phyloP scores from a whole-genome alignment of 2,113 vertebrate genomes.

The Syngnathoides biaculeatus region DNA sequence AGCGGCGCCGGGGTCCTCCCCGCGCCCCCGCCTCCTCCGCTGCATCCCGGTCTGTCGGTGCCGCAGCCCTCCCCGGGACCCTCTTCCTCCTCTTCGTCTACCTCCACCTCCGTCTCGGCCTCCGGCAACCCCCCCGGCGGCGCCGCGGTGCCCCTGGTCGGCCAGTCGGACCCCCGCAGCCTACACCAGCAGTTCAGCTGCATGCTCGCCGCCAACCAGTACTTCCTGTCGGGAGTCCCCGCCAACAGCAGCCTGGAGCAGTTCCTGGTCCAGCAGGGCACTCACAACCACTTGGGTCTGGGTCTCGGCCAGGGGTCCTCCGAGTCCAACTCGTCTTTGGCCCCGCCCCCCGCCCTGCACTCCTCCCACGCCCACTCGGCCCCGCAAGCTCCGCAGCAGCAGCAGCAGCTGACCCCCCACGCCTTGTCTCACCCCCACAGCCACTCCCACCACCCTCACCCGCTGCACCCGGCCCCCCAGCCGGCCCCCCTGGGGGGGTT shows the following conservation, averaged over 20 bases:
- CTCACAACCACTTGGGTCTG: slow-evolving; percentile 75
- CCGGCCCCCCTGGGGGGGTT: slow-evolving; percentile 72
- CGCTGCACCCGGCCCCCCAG: slow-evolving; percentile 75
- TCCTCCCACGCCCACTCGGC: slow-evolving; percentile 70
- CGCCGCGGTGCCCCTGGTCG: slow-evolving; percentile 68
- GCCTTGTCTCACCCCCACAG: slow-evolving; percentile 75
- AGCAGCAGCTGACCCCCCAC: slow-evolving; percentile 74
- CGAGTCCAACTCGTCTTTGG: slow-evolving; percentile 69
- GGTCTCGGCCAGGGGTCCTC: slow-evolving; percentile 64
- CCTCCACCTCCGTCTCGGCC: slow-evolving; percentile 66
- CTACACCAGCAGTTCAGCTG: slow-evolving; percentile 82
- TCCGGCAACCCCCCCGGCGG: slow-evolving; percentile 70
- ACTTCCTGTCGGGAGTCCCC: slow-evolving; percentile 77
- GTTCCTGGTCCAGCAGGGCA: slow-evolving; percentile 77
- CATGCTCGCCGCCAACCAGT: slow-evolving; percentile 80
- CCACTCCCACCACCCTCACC: slow-evolving; percentile 76
- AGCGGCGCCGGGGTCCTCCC: slow-evolving; percentile 64
- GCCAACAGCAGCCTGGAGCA: slow-evolving; percentile 78
- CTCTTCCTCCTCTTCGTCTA: slow-evolving; percentile 68
- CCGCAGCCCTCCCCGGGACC: slow-evolving; percentile 72
- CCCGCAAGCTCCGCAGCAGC: slow-evolving; percentile 72
- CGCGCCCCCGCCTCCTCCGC: slow-evolving; percentile 69
- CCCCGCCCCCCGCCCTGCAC: slow-evolving; percentile 75
- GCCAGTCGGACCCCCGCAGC: slow-evolving; percentile 76
- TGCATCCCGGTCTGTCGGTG: slow-evolving; percentile 75